Conservation (phyloP, 2,888 invertebrate genomes). For the Cosmopolites sordidus region DNA sequence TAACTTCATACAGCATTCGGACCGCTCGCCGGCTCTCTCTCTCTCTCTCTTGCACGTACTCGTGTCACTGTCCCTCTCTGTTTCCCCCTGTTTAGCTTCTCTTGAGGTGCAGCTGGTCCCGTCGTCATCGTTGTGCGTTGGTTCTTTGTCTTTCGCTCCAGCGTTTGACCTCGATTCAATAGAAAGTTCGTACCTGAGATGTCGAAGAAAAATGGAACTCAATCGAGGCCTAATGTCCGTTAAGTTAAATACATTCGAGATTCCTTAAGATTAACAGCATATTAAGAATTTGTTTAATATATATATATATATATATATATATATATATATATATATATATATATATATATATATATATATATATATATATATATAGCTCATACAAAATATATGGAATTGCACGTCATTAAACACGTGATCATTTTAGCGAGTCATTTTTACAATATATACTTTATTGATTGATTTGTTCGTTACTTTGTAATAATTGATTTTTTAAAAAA, state of each 20-base stretch:
- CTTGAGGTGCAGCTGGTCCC: not conserved
- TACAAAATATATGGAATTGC: too few species aligned
- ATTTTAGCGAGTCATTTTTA: too few species aligned
- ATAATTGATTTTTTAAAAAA: too few species aligned
- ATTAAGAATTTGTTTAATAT: too few species aligned
- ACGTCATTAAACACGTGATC: too few species aligned
- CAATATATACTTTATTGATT: too few species aligned
- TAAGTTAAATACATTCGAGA: not conserved
- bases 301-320: too few species aligned
- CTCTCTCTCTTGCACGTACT: conserved; percentile 4
- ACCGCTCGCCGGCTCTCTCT: conserved; percentile 14
- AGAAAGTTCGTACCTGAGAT: not conserved
- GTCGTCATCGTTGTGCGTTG: not conserved
- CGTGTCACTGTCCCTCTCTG: not conserved
- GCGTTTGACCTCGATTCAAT: not conserved
- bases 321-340: too few species aligned
- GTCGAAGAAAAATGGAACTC: not conserved
- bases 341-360: too few species aligned
- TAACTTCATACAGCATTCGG: conserved; percentile 20
- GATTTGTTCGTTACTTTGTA: too few species aligned
- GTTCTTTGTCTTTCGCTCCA: not conserved
- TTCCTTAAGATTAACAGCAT: too few species aligned
- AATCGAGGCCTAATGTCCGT: not conserved
- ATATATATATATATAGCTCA: too few species aligned
- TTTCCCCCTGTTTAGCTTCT: not conserved